Conservation (phyloP, 2,113 vertebrate genomes). For the Rhodinocichla rosea region DNA sequence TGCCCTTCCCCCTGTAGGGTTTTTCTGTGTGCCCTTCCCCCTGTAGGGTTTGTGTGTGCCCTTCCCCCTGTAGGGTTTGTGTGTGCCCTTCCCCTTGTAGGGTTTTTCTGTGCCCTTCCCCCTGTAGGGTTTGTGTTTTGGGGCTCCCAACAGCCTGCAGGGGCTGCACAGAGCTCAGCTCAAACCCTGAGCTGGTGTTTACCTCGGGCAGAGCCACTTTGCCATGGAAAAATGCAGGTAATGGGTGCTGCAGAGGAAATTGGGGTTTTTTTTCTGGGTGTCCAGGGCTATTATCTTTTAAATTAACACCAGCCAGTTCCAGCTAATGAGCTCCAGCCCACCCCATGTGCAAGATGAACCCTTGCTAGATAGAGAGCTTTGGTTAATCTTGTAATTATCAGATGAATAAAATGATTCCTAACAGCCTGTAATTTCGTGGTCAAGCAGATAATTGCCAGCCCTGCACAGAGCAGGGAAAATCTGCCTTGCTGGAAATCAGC, state of each 20-base stretch:
- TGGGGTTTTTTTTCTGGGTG: background rate
- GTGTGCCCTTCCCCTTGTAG: no score
- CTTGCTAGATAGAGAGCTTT: background rate
- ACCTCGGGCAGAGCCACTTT: background rate
- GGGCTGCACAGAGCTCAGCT: background rate
- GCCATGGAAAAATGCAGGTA: background rate
- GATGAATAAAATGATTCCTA: background rate
- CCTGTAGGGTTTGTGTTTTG: background rate
- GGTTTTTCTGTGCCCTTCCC: no score
- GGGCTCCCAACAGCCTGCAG: background rate
- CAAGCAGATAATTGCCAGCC: conserved; percentile 2
- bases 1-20: no score
- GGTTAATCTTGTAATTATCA: conserved; percentile 35
- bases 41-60: no score
- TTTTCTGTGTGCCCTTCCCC: no score
- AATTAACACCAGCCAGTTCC: background rate
- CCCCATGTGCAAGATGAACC: background rate
- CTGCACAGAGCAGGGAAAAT: background rate
- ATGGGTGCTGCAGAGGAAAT: background rate
- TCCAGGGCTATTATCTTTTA: background rate
- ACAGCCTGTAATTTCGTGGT: background rate
- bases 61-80: no score
- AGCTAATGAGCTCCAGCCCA: background rate
- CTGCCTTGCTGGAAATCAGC: background rate
- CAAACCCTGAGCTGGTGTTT: rapidly evolving